Conservation (phyloP, 2,797 vertebrate species). For the Tapera naevia region DNA sequence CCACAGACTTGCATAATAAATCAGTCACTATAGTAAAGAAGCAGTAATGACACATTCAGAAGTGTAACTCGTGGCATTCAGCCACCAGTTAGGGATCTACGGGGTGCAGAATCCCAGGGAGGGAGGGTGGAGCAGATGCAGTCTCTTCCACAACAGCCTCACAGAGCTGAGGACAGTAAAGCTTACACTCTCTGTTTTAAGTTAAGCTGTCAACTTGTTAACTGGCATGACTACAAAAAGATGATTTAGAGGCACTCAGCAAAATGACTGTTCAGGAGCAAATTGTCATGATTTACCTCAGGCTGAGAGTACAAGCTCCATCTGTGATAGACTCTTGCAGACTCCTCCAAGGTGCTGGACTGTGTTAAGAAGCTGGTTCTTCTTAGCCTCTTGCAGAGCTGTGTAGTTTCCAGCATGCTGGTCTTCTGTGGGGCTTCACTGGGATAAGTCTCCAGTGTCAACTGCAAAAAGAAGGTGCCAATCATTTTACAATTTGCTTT, state of each 20-base stretch:
- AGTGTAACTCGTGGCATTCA: not conserved
- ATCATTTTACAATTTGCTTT: not conserved
- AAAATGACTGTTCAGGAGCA: not conserved
- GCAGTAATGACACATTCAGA: not conserved
- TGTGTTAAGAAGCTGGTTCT: not conserved
- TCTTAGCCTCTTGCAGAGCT: not conserved
- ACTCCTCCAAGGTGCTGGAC: not conserved
- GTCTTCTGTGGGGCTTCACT: not conserved
- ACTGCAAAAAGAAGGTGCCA: not conserved
- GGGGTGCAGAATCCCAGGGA: not conserved
- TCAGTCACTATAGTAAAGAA: not conserved
- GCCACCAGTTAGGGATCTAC: not conserved
- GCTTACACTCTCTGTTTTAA: not conserved
- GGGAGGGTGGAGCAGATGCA: not conserved
- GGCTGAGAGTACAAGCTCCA: not conserved
- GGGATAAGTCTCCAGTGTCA: not conserved
- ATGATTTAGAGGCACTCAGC: not conserved
- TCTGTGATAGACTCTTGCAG: not conserved
- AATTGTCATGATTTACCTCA: not conserved
- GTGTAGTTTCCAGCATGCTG: not conserved
- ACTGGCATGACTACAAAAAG: not conserved
- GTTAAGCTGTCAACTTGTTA: not conserved
- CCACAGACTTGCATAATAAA: not conserved
- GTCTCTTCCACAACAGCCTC: not conserved
- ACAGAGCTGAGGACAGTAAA: not conserved